Conservation (phyloP, 2,797 vertebrate genomes). For the Artibeus jamaicensis region DNA sequence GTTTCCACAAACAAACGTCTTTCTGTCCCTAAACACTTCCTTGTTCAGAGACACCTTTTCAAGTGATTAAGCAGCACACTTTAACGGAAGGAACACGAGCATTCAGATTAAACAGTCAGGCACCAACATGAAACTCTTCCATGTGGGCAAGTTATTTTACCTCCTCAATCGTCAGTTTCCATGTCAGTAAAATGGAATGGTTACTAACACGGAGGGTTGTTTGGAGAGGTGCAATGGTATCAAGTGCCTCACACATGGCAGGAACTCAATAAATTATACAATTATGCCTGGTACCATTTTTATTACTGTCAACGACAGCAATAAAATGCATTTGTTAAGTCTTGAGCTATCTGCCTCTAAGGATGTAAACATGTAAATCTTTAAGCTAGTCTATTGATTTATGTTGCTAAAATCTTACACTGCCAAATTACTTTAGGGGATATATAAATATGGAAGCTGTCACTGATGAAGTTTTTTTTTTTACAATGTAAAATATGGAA, state of each 20-base stretch:
- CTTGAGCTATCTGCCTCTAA: neutral
- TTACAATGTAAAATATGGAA: neutral
- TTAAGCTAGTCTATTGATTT: neutral
- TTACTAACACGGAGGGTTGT: neutral
- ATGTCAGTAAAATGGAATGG: neutral
- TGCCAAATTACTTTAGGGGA: slow-evolving; percentile 24
- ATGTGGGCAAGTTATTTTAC: neutral
- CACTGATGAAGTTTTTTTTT: neutral
- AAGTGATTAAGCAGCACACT: neutral
- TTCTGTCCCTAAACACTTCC: neutral
- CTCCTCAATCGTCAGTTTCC: neutral
- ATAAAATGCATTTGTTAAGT: neutral
- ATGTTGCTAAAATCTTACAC: neutral
- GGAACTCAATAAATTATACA: neutral
- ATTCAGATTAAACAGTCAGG: neutral
- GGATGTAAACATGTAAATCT: slow-evolving; percentile 17
- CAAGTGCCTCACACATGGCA: neutral
- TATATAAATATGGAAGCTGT: slow-evolving; percentile 5
- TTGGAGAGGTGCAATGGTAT: neutral
- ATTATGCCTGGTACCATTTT: neutral
- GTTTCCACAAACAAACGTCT: neutral
- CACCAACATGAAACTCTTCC: neutral
- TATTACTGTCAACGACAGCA: neutral
- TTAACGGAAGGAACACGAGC: neutral
- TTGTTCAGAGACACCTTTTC: neutral